phyloP scores from a whole-genome alignment of 2,113 vertebrate species.

The Andinoacara biseriatus region DNA sequence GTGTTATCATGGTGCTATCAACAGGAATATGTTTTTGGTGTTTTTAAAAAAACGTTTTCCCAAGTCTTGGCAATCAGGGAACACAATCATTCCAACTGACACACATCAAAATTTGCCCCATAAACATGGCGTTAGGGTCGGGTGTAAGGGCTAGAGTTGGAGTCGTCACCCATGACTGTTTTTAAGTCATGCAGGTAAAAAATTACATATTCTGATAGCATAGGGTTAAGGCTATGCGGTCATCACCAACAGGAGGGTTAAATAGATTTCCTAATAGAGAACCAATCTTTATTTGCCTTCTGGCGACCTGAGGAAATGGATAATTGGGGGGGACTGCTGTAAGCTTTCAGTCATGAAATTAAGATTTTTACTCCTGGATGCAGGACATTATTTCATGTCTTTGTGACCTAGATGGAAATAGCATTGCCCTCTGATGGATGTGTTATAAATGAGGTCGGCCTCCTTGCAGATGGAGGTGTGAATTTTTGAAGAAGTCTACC shows the following conservation, averaged over 20 bases:
- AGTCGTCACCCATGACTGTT: neutral
- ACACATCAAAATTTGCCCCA: neutral
- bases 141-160: neutral
- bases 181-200: neutral
- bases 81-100: neutral
- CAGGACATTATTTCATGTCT: constrained; percentile 47
- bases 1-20: too few species aligned
- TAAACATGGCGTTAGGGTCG: neutral
- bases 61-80: neutral
- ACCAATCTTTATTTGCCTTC: constrained; percentile 6
- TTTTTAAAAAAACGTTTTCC: neutral
- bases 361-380: constrained; percentile 3
- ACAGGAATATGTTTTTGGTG: neutral
- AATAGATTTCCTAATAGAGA: constrained; percentile 7
- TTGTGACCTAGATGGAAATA: constrained; percentile 61
- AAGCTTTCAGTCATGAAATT: constrained; percentile 15
- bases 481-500: constrained; percentile 14
- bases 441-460: constrained; percentile 47
- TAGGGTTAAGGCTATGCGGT: neutral
- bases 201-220: neutral
- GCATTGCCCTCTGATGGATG: constrained; percentile 28
- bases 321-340: neutral
- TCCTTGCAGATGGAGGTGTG: constrained; percentile 34
- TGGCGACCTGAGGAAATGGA: neutral
- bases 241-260: neutral